Evolutionary conservation across 2,797 vertebrate genomes (phyloP).

Genomic region (Periophthalmus magnuspinnatus): DNA sequence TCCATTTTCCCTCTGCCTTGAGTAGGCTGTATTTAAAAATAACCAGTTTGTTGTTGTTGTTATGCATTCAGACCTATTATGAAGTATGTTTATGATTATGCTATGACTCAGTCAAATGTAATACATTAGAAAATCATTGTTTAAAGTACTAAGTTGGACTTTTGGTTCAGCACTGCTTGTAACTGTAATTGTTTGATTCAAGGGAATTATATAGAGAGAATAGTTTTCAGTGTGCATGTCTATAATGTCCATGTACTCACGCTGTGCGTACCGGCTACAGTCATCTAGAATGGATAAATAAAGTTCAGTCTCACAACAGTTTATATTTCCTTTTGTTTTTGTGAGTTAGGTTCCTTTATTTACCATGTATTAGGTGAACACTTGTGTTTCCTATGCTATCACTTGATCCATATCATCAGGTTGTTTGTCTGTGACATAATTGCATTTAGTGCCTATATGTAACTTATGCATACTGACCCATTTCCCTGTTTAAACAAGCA

Average conservation of each 20-base stretch:
- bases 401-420: constrained; percentile 23
- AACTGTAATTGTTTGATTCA: neutral
- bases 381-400: neutral
- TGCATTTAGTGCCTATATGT: constrained; percentile 25
- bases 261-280: too few species aligned
- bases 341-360: constrained; percentile 11
- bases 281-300: too few species aligned
- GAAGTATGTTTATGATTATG: neutral
- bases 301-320: neutral
- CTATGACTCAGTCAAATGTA: neutral
- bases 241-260: too few species aligned
- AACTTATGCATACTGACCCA: constrained; percentile 41
- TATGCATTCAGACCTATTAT: neutral
- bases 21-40: neutral
- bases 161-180: neutral
- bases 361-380: constrained; percentile 1
- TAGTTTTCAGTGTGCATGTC: neutral
- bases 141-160: constrained; percentile 2
- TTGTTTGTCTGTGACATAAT: constrained; percentile 15
- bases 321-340: neutral
- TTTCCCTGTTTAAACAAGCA: constrained; percentile 48
- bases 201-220: neutral
- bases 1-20: neutral
- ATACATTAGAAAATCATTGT: neutral
- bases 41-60: neutral